Base-by-base conservation (phyloP, 2,113 vertebrate species). In the Ageneiosus marmoratus region DNA sequence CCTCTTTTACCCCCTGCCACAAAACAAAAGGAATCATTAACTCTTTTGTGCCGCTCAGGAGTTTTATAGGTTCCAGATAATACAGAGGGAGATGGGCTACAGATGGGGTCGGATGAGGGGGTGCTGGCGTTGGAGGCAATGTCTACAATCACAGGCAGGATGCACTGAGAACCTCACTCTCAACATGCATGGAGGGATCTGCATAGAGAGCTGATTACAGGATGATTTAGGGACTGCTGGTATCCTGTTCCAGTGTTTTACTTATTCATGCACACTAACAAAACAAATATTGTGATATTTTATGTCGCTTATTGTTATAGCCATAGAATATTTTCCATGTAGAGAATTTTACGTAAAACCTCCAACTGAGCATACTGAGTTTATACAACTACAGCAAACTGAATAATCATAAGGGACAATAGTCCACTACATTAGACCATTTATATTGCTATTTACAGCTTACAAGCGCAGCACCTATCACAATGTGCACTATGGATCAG, bases 1-100 rank as follows among this genome's bases (percentile, higher is more conserved):
- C 46, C 70, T 37, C 55, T 69, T 58, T 79, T 67, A 83, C 67
- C 77, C 79, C 81, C 82, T 91, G 90, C 85, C 88, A 89, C 88
- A 88, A 90, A 93, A 95, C 92, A 94, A 95, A 95, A 92, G 92
- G 92, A 92, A 94, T 93, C 92, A 95, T 95, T 94, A 94, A 94
- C 93, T 93, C 94, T 94, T 94, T 94, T 93, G 91, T 94, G 91
- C 91, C 91, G 93, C 89, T 92, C 92, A 88, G 91, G 92, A 93
- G 90, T 94, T 94, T 95, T 94, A 93, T 91, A 92, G 92, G 92
- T 91, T 92, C 92, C 87, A 93, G 92, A 93, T 94, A 93, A 93
- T 94, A 92, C 90, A 82, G 91, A 92, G 93, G 91, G 91, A 91
- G 91, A 90, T 89, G 89, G 92, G 89, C 85, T 93, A 92, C 93